Percentiles rank a stretch among this genome's conserved stretches.
Evolutionary conservation across 2,888 invertebrate species (phyloP).

Genomic region (Habroteleia sp.): DNA sequence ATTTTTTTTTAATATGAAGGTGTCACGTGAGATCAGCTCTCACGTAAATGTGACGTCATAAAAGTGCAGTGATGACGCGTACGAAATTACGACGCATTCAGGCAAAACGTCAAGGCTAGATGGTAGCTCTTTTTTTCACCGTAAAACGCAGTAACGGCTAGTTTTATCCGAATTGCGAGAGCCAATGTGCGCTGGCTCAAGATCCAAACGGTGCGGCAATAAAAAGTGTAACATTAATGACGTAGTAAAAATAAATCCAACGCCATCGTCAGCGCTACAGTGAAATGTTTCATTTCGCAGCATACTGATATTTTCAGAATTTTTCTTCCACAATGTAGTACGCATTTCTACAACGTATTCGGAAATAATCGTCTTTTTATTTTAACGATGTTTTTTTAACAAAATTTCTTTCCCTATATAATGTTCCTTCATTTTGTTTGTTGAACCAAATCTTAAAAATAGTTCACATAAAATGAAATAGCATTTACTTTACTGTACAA

Average conservation of each 20-base stretch:
- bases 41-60: constrained; percentile 53
- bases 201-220: constrained; percentile 68
- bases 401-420: too few relatives aligned
- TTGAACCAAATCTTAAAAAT: too few relatives aligned
- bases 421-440: too few relatives aligned
- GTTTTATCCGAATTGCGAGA: constrained; percentile 68
- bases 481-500: too few relatives aligned
- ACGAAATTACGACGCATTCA: constrained; percentile 46
- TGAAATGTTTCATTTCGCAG: constrained; percentile 22
- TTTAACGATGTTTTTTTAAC: too few relatives aligned
- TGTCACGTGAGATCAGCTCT: constrained; percentile 35
- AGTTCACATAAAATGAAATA: too few relatives aligned
- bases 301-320: constrained; percentile 25
- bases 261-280: constrained; percentile 70
- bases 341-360: too few relatives aligned
- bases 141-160: constrained; percentile 71
- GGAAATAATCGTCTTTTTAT: too few relatives aligned
- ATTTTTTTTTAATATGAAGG: not conserved
- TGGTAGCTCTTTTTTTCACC: constrained; percentile 65
- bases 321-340: not conserved
- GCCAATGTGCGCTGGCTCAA: constrained; percentile 39
- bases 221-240: constrained; percentile 78
- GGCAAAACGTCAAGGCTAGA: constrained; percentile 42
- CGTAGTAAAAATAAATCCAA: constrained; percentile 77
- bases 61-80: constrained; percentile 47